A percentile compares a stretch with the other conserved stretches of the same genome.
Conservation (phyloP, 2,888 invertebrate species). For the Ashinkailepas kermadecensis region DNA sequence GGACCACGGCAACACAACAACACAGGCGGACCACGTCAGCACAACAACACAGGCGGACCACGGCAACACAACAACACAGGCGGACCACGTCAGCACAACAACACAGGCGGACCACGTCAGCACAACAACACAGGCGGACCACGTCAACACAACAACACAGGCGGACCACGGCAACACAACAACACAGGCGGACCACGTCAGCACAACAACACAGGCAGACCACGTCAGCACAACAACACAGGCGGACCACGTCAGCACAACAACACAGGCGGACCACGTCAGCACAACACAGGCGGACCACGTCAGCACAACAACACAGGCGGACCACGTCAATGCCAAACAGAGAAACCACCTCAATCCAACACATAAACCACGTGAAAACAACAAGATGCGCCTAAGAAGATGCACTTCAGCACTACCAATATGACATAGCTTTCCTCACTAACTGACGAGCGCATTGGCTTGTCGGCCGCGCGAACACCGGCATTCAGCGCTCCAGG, state of each 20-base stretch:
- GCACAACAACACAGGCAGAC: not conserved
- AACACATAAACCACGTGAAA: not conserved
- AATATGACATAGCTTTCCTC: no score
- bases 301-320: no score
- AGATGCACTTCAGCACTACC: no score
- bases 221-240: not conserved
- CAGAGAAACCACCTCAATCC: not conserved
- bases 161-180: not conserved
- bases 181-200: not conserved
- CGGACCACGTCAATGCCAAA: not conserved
- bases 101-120: not conserved
- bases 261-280: not conserved
- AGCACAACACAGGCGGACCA: not conserved
- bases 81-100: not conserved
- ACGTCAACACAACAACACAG: not conserved
- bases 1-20: no score
- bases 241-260: not conserved
- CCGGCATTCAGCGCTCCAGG: no score
- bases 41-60: not conserved
- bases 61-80: not conserved
- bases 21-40: not conserved
- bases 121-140: not conserved
- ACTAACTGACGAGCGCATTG: no score
- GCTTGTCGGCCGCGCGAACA: no score
- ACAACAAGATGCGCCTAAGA: not conserved